Evolutionary conservation across 2,113 vertebrate genomes (phyloP).

Genomic region (Petaurus breviceps): DNA sequence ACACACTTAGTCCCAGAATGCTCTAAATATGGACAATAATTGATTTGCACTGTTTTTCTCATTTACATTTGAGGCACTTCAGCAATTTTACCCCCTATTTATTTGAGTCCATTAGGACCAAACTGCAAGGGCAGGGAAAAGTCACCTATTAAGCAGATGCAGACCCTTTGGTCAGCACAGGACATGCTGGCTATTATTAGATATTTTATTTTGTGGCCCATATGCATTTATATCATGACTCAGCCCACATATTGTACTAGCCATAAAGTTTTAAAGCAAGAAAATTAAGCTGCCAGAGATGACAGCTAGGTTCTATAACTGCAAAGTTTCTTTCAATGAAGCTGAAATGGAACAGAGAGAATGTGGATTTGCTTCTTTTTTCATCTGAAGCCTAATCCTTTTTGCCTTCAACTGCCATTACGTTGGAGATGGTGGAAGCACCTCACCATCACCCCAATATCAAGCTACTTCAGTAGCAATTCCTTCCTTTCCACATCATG

Average conservation of each 20-base stretch:
- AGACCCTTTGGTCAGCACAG: background rate
- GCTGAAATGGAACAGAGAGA: accelerated
- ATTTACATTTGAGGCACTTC: constrained; percentile 61
- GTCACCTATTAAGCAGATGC: constrained; percentile 33
- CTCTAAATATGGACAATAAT: constrained; percentile 58
- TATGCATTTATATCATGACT: background rate
- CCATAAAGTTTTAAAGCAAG: background rate
- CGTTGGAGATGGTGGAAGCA: background rate
- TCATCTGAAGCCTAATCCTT: background rate
- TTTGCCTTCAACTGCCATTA: background rate
- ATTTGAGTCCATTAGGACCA: constrained; percentile 41
- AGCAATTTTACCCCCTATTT: constrained; percentile 54
- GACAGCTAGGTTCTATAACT: background rate
- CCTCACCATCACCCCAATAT: background rate
- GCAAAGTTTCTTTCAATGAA: background rate
- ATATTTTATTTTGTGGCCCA: background rate
- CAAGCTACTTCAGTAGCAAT: background rate
- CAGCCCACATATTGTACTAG: background rate
- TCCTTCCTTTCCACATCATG: background rate
- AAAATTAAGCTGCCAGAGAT: background rate
- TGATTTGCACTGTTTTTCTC: constrained; percentile 52
- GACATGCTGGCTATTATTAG: background rate
- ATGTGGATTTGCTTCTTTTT: background rate
- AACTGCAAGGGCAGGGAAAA: constrained; percentile 46
- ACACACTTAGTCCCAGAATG: constrained; percentile 25